Base-by-base conservation (phyloP, 2,113 vertebrate species). In the Ivindomyrus marchei region DNA sequence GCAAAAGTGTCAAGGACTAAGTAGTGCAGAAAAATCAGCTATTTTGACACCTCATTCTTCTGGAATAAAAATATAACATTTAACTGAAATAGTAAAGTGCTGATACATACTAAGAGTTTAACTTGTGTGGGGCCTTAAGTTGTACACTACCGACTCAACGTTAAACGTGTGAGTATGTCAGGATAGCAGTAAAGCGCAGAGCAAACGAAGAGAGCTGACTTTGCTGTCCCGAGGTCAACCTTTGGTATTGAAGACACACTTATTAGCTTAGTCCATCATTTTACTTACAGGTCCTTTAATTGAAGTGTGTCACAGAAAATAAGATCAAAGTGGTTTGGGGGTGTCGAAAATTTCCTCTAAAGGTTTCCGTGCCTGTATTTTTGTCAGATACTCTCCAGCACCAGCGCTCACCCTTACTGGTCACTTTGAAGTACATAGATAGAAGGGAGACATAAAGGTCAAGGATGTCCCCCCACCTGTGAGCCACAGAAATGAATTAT, bases 381-480 rank as follows among this genome's bases (percentile, higher is more conserved):
- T 66, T 53, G 85, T 58, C 56, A 31, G 83, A n/a, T 62, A 10
- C 42, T 45, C 56, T 36, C 50, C 39, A 10, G 11, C 39, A 36
- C 47, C 11, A 21, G 85, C 17, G 11, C 5, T 56, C 52, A 46
- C 8, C 53, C n/a, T 84, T 45, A 90, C 56, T 47, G 89, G 53
- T 85, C 52, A 86, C 56, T 89, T 49, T 74, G 56, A 36, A 85
- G 83, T 66, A n/a, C 39, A 90, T 52, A 49, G 80, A 90, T 47
- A 21, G 49, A 56, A 52, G 85, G 19, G n/a, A 56, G 85, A 90
- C 17, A n/a, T 9, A 27, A 45, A 47, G 52, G 74, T 56, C 70
- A 89, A 84, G 27, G 21, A 56, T 52, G 66, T 42, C 74, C 39
- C 24, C 85, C 13, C 31, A 87, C 50, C 50, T 56, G 50, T 87